Base-by-base conservation (phyloP, 2,797 vertebrate genomes). In the Bryconaethiops microstoma region DNA sequence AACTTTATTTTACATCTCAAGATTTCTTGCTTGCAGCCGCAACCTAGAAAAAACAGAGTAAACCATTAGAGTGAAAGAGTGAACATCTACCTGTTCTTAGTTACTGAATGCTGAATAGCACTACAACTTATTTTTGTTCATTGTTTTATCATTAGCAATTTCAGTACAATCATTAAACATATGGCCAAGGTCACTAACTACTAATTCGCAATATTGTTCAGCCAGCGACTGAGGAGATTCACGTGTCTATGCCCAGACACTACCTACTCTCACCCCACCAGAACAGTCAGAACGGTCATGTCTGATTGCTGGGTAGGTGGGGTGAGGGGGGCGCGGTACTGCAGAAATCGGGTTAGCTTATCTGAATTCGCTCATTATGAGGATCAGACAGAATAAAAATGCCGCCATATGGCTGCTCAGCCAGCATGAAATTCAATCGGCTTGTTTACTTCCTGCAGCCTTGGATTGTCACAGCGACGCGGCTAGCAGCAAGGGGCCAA, bases 1-100 rank as follows among this genome's bases (percentile, higher is more conserved):
- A 94, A 93, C 86, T 78, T 95, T 94, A 95, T 90, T 90, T 76
- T 91, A 94, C 87, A 93, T 88, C 91, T 91, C 82, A 74, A 85
- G 91, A 92, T 89, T 95, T 95, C 92, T 92, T 90, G 87, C 78
- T 95, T 88, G 94, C 94, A 90, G 94, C 91, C 74, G 93, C 80
- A 85, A 95, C 94, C 94, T 95, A 89, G 73, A 59, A 82, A 63
- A 84, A 25, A 81, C 62, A 65, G 39, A 50, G 7, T 62, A 0
- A 81, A 39, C 2, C 19, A 70, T 69, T 73, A 72, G 5, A 7
- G 54, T 1, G 12, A 4, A 42, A 16, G 16, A 4, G 48, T n/a
- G 45, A 7, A 21, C 9, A 21, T 39, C 62, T 68, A 60, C 13
- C 67, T 5, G n/a, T 1, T 9, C 9, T 42, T 13, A n/a, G 54